Base-by-base conservation (phyloP, 2,113 vertebrate species). In the Cynocephalus volans region DNA sequence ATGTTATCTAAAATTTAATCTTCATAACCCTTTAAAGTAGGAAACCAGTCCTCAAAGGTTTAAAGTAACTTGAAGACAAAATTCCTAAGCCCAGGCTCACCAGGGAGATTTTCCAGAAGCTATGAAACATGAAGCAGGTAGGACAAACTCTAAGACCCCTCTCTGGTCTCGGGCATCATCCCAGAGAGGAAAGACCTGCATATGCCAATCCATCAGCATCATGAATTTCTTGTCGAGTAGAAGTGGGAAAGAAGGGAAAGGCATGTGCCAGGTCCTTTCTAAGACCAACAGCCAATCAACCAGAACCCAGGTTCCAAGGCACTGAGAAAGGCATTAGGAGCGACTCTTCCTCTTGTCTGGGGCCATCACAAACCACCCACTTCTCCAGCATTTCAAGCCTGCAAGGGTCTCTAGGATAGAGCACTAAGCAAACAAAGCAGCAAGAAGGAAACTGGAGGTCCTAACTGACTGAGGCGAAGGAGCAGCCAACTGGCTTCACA, bases 1-100 rank as follows among this genome's bases (percentile, higher is more conserved):
- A 3, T 18, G 58, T 28, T 11, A 41, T 41, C 76, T 33, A 7
- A 21, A 50, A 12, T 12, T 14, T 6, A 36, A 23, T 14, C 70
- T 33, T 31, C n/a, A 2, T 1, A 26, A 58, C 7, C 31, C 3
- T 11, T 5, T 36, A 9, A 23, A 60, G 50, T 0, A 0, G 12
- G 31, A 69, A 28, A 14, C 67, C 41, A 26, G 21, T 4, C 26
- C 80, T 80, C 26, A 26, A 48, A 79, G 12, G 28, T 60, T 54
- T 26, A 21, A 56, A 58, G 24, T 26, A 31, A 56, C 9, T 1
- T 8, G 23, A 62, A 31, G 67, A 36, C 58, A 54, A 58, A 83
- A 50, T 10, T 2, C 81, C 33, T 0, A n/a, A 56, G 15, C 3
- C 1, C 64, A 60, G 24, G 62, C 33, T 62, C 65, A 19, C 28